Conservation (phyloP, 2,888 invertebrate genomes). For the Biston stratarius region DNA sequence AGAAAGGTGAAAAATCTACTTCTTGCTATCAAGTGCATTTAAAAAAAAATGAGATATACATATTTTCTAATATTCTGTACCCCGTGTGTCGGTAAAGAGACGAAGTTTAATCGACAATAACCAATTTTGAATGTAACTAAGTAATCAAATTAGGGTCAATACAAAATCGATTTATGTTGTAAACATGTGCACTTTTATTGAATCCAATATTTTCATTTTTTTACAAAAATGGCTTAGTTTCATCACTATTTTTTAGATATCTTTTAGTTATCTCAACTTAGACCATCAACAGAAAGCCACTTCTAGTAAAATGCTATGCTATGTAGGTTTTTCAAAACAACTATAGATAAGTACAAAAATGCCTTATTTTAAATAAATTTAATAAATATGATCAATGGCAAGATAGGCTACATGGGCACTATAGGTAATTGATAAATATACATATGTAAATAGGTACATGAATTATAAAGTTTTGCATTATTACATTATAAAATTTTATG, state of each 20-base stretch:
- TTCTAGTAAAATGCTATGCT: not conserved
- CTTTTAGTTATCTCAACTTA: not conserved
- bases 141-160: not conserved
- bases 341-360: not conserved
- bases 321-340: not conserved
- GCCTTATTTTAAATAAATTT: not conserved
- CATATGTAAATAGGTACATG: too few species aligned
- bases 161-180: not conserved
- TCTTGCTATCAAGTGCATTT: too few species aligned
- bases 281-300: not conserved
- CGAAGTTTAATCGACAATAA: too few species aligned
- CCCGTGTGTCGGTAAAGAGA: too few species aligned
- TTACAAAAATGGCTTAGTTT: not conserved
- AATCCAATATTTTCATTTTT: slow-evolving; percentile 8
- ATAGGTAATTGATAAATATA: not conserved
- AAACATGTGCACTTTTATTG: slow-evolving; percentile 23
- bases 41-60: too few species aligned
- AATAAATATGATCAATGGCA: slow-evolving; percentile 5
- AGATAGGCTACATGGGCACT: slow-evolving; percentile 3
- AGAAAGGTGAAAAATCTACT: too few species aligned
- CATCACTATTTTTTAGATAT: not conserved
- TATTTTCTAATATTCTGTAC: too few species aligned
- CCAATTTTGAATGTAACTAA: too few species aligned
- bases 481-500: too few species aligned
- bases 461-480: too few species aligned